phyloP scores from a whole-genome alignment of 2,113 vertebrate species.

The Amblyopsis rosae region DNA sequence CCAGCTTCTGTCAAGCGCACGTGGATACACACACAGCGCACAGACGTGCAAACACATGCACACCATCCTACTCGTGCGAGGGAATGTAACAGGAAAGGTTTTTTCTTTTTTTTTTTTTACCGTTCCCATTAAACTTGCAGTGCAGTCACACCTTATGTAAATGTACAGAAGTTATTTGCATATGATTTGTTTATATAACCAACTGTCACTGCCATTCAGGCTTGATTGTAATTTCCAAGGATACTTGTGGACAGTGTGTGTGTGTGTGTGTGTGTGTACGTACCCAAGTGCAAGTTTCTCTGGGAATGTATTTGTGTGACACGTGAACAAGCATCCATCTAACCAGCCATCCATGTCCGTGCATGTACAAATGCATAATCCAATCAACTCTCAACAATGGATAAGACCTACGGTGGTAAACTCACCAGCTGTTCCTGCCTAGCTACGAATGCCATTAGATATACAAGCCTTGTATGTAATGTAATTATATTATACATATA shows the following conservation, averaged over 20 bases:
- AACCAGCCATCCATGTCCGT: slow-evolving; percentile 4
- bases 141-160: slow-evolving; percentile 67
- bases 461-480: slow-evolving; percentile 45
- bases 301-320: background rate
- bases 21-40: slow-evolving; percentile 7
- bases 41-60: slow-evolving; percentile 22
- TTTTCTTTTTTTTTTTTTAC: slow-evolving; percentile 4
- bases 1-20: slow-evolving; percentile 27
- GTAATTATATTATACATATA: slow-evolving; percentile 65
- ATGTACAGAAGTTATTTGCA: slow-evolving; percentile 64
- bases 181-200: slow-evolving; percentile 70
- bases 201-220: slow-evolving; percentile 66
- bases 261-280: background rate
- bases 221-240: slow-evolving; percentile 54
- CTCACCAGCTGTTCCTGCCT: slow-evolving; percentile 56
- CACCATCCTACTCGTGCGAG: slow-evolving; percentile 21
- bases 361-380: slow-evolving; percentile 43
- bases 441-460: slow-evolving; percentile 49
- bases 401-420: slow-evolving; percentile 45
- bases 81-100: slow-evolving; percentile 31
- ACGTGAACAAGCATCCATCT: background rate
- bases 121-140: slow-evolving; percentile 51
- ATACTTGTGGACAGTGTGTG: slow-evolving; percentile 34
- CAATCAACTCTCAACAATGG: slow-evolving; percentile 52
- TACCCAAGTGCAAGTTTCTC: background rate